Evolutionary conservation across 2,113 vertebrate species (phyloP).

Genomic region (Brachyhypopomus occidentalis): DNA sequence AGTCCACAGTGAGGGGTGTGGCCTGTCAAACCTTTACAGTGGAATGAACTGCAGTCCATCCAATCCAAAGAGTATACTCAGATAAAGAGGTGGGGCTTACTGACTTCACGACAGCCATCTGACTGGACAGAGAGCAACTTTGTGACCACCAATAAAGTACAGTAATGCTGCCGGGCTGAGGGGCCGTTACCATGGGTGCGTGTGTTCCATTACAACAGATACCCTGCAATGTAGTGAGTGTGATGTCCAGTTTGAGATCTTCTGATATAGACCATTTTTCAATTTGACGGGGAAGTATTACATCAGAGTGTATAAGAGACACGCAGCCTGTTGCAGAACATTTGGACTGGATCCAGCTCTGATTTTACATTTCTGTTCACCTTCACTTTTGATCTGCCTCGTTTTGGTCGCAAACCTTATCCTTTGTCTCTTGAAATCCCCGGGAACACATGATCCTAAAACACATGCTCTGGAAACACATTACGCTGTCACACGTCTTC

Average conservation of each 20-base stretch:
- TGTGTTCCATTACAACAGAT: neutral
- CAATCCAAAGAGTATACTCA: neutral
- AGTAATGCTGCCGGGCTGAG: neutral
- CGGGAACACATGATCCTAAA: no score
- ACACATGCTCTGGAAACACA: no score
- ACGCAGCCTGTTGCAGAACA: no score
- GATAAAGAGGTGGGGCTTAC: neutral
- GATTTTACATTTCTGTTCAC: no score
- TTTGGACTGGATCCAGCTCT: no score
- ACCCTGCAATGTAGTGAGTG: neutral
- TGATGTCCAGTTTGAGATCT: neutral
- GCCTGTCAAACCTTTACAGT: neutral
- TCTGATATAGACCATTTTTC: neutral
- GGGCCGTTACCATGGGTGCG: neutral
- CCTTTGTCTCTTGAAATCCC: no score
- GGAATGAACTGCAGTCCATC: neutral
- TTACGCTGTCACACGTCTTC: no score
- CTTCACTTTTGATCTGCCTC: no score
- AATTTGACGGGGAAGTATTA: neutral
- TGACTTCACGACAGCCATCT: neutral
- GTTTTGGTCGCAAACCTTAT: no score
- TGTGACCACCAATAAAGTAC: neutral
- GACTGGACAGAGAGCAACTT: neutral
- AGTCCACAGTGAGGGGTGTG: neutral
- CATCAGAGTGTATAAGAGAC: neutral